Percentiles rank a stretch among this genome's conserved stretches.
Evolutionary conservation across 2,113 vertebrate species (phyloP).

Genomic region (rat (Rattus norvegicus)): GRCr8 NC_086033.1:81683501-81684000

Average conservation of each 20-base stretch:
- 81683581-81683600: not conserved
- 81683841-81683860: not conserved
- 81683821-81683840: slow-evolving; percentile 38
- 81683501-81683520: not conserved
- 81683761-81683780: slow-evolving; percentile 14
- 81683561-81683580: slow-evolving; percentile 14
- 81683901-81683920: not conserved
- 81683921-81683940: not conserved
- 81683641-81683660: not conserved
- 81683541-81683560: not conserved
- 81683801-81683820: slow-evolving; percentile 13
- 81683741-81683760: not conserved
- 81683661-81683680: not conserved
- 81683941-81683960: not conserved
- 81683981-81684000: not conserved
- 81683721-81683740: not conserved
- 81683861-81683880: not conserved
- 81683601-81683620: not conserved
- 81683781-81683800: not conserved
- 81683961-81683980: not conserved
- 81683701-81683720: not conserved
- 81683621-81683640: slow-evolving; percentile 28
- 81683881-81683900: not conserved
- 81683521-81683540: not conserved
- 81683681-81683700: not conserved